phyloP scores from a whole-genome alignment of 2,888 invertebrate species.

The Polia nebulosa region DNA sequence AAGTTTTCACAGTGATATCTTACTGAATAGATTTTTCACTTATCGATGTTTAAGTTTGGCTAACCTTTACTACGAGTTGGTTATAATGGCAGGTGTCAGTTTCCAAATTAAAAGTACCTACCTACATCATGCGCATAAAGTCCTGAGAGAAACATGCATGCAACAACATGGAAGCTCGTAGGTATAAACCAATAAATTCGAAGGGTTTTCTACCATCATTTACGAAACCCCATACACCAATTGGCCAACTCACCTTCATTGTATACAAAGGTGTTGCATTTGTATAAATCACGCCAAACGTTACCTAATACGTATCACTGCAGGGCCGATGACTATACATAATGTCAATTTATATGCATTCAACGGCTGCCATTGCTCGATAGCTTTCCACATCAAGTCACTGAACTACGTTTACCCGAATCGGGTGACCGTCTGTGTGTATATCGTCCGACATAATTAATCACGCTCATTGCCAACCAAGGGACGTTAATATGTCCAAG shows the following conservation, averaged over 20 bases:
- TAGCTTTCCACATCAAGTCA: conserved; percentile 76
- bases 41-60: neutral
- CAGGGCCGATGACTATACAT: conserved; percentile 39
- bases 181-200: neutral
- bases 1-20: neutral
- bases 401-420: conserved; percentile 85
- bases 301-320: conserved; percentile 54
- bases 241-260: conserved; percentile 24
- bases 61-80: neutral
- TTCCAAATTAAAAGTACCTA: neutral
- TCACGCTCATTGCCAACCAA: conserved; percentile 81
- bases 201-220: neutral
- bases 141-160: neutral
- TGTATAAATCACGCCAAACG: conserved; percentile 46
- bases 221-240: conserved; percentile 22
- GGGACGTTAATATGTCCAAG: conserved; percentile 85
- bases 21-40: neutral
- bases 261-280: conserved; percentile 43
- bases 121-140: fast-evolving
- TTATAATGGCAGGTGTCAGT: neutral
- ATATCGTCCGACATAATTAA: conserved; percentile 84
- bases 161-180: neutral
- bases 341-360: conserved; percentile 62
- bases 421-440: conserved; percentile 79
- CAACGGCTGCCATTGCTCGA: conserved; percentile 57